These are phyloP conservation scores for Glareola pratincola DNA, from an alignment of 2,113 vertebrate species.

Conservation along the genomic window DNA sequence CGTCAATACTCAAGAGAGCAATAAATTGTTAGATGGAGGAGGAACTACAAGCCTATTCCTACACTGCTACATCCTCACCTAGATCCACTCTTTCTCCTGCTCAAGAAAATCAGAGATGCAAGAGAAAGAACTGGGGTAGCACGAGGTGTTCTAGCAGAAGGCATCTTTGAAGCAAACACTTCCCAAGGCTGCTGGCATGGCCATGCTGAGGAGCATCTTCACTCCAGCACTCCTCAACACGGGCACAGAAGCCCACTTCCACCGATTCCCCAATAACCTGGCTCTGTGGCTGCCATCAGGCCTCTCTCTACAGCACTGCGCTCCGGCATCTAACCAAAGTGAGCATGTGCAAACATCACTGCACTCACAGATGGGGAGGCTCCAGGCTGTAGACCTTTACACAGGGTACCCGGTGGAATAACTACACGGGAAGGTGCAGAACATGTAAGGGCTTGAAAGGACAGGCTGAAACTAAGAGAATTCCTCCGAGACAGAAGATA, in stretches of 20 bases:
- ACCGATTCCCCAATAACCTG: fast-evolving
- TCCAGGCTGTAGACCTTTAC: neutral
- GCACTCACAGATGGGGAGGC: neutral
- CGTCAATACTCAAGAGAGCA: neutral
- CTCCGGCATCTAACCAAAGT: neutral
- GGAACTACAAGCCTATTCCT: neutral
- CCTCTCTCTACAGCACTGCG: neutral
- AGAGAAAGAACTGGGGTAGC: neutral
- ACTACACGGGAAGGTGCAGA: fast-evolving
- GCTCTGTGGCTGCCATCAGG: neutral
- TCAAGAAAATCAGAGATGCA: neutral
- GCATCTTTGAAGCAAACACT: neutral
- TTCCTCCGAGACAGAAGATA: neutral
- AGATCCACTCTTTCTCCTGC: neutral
- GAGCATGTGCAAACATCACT: fast-evolving
- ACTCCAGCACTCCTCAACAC: fast-evolving
- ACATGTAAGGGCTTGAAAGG: neutral
- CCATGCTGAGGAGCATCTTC: fast-evolving
- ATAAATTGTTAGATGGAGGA: neutral
- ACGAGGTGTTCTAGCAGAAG: fast-evolving
- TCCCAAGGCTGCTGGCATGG: neutral
- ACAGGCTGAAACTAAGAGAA: neutral
- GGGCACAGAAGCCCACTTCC: neutral
- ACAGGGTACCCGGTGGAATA: neutral
- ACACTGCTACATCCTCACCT: neutral